Evolutionary conservation across 2,888 invertebrate species (phyloP), one percentile per base, ranked within the genome.

Genomic region (Agrochola circellaris): DNA sequence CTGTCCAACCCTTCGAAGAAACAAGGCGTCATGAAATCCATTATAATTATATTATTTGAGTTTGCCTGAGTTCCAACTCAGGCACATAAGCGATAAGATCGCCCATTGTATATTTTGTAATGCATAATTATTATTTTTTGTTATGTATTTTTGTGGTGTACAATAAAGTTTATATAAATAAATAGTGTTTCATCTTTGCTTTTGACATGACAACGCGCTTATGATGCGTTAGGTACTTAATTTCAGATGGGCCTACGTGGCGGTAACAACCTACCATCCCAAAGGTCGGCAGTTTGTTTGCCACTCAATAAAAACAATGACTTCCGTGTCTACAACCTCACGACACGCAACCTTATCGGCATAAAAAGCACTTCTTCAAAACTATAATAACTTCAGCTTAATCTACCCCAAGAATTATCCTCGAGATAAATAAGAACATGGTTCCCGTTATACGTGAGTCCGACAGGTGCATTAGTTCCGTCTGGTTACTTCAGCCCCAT

Each of bases 381-480:
- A 69, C 60, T 26, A 30, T 30, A 64, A 48, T 67, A 62, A 54
- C 69, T 26, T 70, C 56, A 54, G 26, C 45, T 38, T 61, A 42
- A 62, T 77, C 48, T n/a, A n/a, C 38, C 60, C 56, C 30, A 81
- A 81, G 61, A 82, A 73, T 75, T 75, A 75, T 70, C 58, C 61
- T 66, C 58, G 73, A 70, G 38, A 88, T 86, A 88, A 88, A 88
- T 83, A 80, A 80, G 62, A 66, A 83, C 78, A 72, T 82, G 66
- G 79, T 68, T 77, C 73, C 60, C 69, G 64, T 70, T 83, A 79
- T 48, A 76, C 70, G 67, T 68, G 75, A 77, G 72, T 76, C 70
- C 51, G 83, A 87, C 78, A 86, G 75, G 80, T 86, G 71, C 78
- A 86, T 86, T 86, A 88, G 88, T 86, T 88, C 58, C 71, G 60